A percentile compares a stretch with the other conserved stretches of the same genome.
phyloP scores from a whole-genome alignment of 2,888 invertebrate species.

The Andrena dorsata region DNA sequence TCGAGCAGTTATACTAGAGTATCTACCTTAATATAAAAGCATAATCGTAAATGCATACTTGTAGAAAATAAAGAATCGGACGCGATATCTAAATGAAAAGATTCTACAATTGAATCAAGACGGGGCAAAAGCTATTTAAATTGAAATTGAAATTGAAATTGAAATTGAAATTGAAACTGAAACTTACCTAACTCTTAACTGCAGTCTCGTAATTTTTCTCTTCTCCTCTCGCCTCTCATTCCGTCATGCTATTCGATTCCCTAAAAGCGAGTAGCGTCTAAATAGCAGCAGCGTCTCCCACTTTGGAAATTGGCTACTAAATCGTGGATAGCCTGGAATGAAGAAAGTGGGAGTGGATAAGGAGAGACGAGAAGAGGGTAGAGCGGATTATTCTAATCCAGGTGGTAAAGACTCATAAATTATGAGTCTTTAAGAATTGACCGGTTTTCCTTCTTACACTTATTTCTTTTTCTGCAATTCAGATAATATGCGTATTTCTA shows the following conservation, averaged over 20 bases:
- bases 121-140: slow-evolving; percentile 76
- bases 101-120: slow-evolving; percentile 45
- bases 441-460: slow-evolving; percentile 38
- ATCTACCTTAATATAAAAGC: background rate
- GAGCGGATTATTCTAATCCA: slow-evolving; percentile 78
- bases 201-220: slow-evolving; percentile 27
- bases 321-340: slow-evolving; percentile 69
- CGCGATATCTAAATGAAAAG: slow-evolving; percentile 50
- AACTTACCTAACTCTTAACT: slow-evolving; percentile 49
- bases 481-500: no score
- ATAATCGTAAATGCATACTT: slow-evolving; percentile 23
- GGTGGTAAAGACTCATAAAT: slow-evolving; percentile 76
- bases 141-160: no score
- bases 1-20: no score
- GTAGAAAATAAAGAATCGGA: slow-evolving; percentile 19
- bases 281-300: slow-evolving; percentile 80
- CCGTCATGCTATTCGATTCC: slow-evolving; percentile 71
- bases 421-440: slow-evolving; percentile 74
- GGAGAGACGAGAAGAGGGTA: slow-evolving; percentile 1
- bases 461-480: slow-evolving; percentile 6
- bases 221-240: slow-evolving; percentile 51
- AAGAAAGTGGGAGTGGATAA: slow-evolving; percentile 15
- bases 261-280: slow-evolving; percentile 75
- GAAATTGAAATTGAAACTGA: slow-evolving; percentile 76
- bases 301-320: slow-evolving; percentile 83